A percentile compares a stretch with the other conserved stretches of the same genome.
Conservation (phyloP, 2,797 vertebrate genomes). For the Tachyglossus aculeatus region DNA sequence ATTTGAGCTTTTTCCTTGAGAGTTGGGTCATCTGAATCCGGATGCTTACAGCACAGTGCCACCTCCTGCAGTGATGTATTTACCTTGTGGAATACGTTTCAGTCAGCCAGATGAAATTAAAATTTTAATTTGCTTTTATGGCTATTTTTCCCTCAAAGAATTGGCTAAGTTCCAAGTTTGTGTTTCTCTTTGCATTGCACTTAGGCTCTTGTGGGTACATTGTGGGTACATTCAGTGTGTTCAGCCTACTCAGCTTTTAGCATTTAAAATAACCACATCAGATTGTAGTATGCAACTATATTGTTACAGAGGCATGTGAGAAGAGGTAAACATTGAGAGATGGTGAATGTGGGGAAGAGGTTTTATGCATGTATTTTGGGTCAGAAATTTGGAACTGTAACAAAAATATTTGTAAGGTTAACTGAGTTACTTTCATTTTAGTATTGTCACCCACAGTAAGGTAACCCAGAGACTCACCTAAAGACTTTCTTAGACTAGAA, state of each 20-base stretch:
- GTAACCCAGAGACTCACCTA: too few relatives aligned
- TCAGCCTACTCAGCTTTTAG: constrained; percentile 20
- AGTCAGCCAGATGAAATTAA: not conserved
- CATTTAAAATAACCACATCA: too few relatives aligned
- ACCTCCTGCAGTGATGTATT: not conserved
- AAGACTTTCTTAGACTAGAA: too few relatives aligned
- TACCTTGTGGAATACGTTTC: not conserved
- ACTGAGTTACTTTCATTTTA: too few relatives aligned
- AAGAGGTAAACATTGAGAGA: not conserved
- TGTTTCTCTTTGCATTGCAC: not conserved
- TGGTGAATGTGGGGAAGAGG: not conserved
- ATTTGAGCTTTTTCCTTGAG: not conserved
- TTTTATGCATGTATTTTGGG: not conserved
- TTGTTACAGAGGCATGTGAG: not conserved
- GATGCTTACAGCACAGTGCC: not conserved
- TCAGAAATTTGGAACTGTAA: too few relatives aligned
- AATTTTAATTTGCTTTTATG: constrained; percentile 6
- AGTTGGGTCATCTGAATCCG: not conserved
- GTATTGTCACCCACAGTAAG: too few relatives aligned
- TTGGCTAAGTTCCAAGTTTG: not conserved
- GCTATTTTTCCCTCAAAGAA: constrained; percentile 31
- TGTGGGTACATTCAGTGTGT: not conserved
- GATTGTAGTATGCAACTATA: too few relatives aligned
- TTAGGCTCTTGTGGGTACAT: constrained; percentile 14
- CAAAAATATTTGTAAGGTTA: not conserved